Percentiles rank a stretch among this genome's conserved stretches.
Conservation (phyloP, 2,797 vertebrate species). For the Miichthys miiuy region DNA sequence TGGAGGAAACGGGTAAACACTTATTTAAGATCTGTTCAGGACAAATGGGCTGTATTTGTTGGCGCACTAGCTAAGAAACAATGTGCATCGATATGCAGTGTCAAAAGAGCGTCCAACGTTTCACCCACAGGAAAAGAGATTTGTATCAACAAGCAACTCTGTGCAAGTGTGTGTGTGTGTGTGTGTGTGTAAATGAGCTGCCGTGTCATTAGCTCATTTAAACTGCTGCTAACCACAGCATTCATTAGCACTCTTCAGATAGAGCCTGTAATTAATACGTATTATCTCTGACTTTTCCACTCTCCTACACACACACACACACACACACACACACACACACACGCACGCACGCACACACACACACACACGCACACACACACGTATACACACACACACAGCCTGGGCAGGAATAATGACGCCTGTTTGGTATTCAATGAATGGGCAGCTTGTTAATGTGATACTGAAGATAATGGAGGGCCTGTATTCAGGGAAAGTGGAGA, state of each 20-base stretch:
- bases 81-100: conserved; percentile 5
- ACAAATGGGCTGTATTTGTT: conserved; percentile 26
- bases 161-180: conserved; percentile 20
- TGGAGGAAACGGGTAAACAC: not conserved
- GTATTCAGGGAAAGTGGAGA: conserved; percentile 67
- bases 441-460: conserved; percentile 80
- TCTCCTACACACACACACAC: conserved; percentile 40
- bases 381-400: conserved; percentile 36
- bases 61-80: conserved; percentile 16
- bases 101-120: conserved; percentile 67
- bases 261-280: conserved; percentile 83
- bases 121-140: conserved; percentile 60
- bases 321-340: conserved; percentile 24
- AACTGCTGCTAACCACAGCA: conserved; percentile 80
- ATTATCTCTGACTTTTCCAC: conserved; percentile 78
- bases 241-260: conserved; percentile 84
- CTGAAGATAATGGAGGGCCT: conserved; percentile 73
- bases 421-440: conserved; percentile 82
- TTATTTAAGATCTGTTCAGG: not conserved
- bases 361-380: conserved; percentile 22
- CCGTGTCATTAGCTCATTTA: conserved; percentile 83
- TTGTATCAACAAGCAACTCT: conserved; percentile 59
- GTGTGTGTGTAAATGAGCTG: conserved; percentile 71
- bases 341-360: conserved; percentile 23
- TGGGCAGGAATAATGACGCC: conserved; percentile 71